Base-by-base conservation (phyloP, 2,888 invertebrate genomes). In the Sphaerophoria taeniata region DNA sequence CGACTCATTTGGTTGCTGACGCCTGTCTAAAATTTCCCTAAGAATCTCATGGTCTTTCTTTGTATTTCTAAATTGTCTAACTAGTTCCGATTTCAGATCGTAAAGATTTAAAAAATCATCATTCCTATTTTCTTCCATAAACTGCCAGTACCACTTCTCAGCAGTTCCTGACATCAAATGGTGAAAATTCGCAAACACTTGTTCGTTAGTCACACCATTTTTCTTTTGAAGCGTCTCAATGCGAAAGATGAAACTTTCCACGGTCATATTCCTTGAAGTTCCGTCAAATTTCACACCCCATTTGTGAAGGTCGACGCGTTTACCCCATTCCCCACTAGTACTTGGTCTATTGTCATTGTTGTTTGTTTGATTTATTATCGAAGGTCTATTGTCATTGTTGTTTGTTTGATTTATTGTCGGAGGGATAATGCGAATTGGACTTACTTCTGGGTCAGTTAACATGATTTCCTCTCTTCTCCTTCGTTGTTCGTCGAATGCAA, bases 61-160 rank as follows among this genome's bases (percentile, higher is more conserved):
- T 16, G 11, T 56, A n/a, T 56, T 56, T 36, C 14, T 39, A 2
- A 67, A 67, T 3, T 31, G 51, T 0, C 16, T 53, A 9, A 53
- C 0, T 1, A 67, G 11, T 1, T 67, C 67, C 2, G 14, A 3
- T 36, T 56, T 56, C 7, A 56, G 6, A n/a, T 53, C 67, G 6
- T 9, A 43, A 3, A 31, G 53, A 1, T 53, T 67, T 2, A 70
- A 9, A 0, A 12, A 5, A 2, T 56, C 70, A 6, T 45, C 56
- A 2, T n/a, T 12, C 6, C n/a, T 4, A 33, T 56, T 45, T 34
- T 70, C 45, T 14, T 70, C 31, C 1, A 70, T 3, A 12, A 31
- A 70, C 6, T 70, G 45, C 70, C 70, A 70, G n/a, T 56, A 70
- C 56, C 56, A 70, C 14, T 3, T 33, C 12, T 47, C 70, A 5